These are phyloP conservation scores for Xiphophorus birchmanni DNA, from an alignment of 2,797 vertebrate species.

Conservation along the genomic window DNA sequence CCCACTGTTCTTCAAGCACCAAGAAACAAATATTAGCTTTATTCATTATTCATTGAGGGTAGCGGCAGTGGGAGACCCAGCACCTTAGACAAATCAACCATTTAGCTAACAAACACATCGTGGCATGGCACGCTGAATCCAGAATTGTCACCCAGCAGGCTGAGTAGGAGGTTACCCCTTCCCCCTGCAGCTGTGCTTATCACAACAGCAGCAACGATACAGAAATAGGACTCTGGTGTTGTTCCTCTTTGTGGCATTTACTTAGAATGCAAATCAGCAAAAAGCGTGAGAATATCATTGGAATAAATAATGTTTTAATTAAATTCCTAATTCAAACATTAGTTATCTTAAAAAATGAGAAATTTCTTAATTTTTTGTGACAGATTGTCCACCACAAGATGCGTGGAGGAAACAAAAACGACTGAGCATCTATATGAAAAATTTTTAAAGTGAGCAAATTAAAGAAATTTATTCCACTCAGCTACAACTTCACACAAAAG, in stretches of 20 bases:
- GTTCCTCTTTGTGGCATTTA: slow-evolving; percentile 51
- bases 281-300: slow-evolving; percentile 17
- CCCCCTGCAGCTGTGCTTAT: slow-evolving; percentile 70
- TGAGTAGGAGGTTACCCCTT: slow-evolving; percentile 70
- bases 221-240: slow-evolving; percentile 43
- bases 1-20: slow-evolving; percentile 64
- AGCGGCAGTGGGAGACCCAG: slow-evolving; percentile 56
- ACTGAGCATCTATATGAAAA: slow-evolving; percentile 28
- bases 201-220: slow-evolving; percentile 62
- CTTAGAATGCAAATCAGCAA: slow-evolving; percentile 32
- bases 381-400: slow-evolving; percentile 37
- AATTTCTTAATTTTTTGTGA: slow-evolving; percentile 9
- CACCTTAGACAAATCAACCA: slow-evolving; percentile 74
- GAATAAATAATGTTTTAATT: not conserved
- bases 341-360: not conserved
- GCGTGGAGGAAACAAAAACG: not conserved
- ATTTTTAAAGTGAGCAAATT: slow-evolving; percentile 54
- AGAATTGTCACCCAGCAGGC: slow-evolving; percentile 55
- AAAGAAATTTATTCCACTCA: slow-evolving; percentile 42
- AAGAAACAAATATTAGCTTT: slow-evolving; percentile 69
- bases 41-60: slow-evolving; percentile 75
- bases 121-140: slow-evolving; percentile 63
- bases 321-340: not conserved
- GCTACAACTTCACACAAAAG: slow-evolving; percentile 45
- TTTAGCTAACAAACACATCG: slow-evolving; percentile 75